A percentile compares a stretch with the other conserved stretches of the same genome.
phyloP scores from a whole-genome alignment of 2,113 vertebrate species.

The Psophia crepitans region DNA sequence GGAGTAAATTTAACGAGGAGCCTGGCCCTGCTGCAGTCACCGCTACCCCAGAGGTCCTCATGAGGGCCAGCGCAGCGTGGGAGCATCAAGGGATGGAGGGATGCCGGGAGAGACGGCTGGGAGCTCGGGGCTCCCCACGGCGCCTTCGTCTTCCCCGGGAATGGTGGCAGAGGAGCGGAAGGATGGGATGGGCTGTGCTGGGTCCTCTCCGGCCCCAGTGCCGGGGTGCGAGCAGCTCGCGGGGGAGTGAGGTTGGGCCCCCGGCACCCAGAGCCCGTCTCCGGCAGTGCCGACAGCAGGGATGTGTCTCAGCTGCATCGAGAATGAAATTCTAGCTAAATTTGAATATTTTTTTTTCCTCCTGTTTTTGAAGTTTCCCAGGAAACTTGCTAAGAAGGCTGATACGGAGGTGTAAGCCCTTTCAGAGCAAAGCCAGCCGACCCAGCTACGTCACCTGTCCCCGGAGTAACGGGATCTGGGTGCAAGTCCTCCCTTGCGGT shows the following conservation, averaged over 20 bases:
- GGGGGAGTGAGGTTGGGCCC: rapidly evolving
- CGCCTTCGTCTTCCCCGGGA: rapidly evolving
- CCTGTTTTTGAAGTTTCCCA: neutral
- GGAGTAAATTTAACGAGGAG: neutral
- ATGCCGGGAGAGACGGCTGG: rapidly evolving
- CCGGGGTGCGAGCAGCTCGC: rapidly evolving
- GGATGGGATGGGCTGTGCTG: neutral
- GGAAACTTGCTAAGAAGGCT: neutral
- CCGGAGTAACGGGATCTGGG: neutral
- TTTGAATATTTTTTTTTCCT: neutral
- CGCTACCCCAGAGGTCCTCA: rapidly evolving
- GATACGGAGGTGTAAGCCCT: neutral
- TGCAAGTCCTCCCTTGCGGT: neutral
- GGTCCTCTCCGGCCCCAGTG: neutral
- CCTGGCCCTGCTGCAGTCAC: neutral
- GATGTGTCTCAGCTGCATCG: rapidly evolving
- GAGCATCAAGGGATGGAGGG: neutral
- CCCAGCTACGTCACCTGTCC: constrained; percentile 66
- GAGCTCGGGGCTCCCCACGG: neutral
- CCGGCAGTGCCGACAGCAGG: neutral
- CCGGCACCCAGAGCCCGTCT: neutral
- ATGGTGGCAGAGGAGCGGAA: rapidly evolving
- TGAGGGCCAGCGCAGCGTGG: rapidly evolving
- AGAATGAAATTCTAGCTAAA: neutral
- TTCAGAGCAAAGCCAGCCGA: constrained; percentile 3